Base-by-base conservation (phyloP, 2,113 vertebrate species). In the Ahaetulla prasina region DNA sequence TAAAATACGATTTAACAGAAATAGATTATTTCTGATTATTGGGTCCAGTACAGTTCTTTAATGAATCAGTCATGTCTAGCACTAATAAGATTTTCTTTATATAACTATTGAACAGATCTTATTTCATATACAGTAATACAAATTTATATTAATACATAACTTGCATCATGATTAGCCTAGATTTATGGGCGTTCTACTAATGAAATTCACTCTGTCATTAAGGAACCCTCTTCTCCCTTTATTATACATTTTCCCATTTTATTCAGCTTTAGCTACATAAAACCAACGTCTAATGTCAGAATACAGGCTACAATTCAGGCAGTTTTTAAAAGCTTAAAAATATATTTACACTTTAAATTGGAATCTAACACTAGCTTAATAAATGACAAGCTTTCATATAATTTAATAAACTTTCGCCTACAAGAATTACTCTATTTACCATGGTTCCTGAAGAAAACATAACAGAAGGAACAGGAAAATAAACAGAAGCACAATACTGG, bases 361-460 rank as follows among this genome's bases (percentile, higher is more conserved):
- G 89, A 35, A 35, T 25, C 85, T 63, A 89, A 92, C 35, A 85
- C 93, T 92, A 95, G 93, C 94, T 92, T 63, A 94, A 84, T 52
- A 93, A 94, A 96, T 85, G 89, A 95, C 39, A 95, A 94, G 94
- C 52, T 93, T 68, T 35, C 63, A 16, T 35, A 35, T 35, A 68
- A 63, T 63, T 63, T 92, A 97, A 96, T 96, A 92, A 98, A 97
- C 95, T 96, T 97, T 91, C 96, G 98, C 98, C 97, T 98, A 98
- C 98, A 93, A 95, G 97, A 97, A 97, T 97, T 97, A 96, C 97
- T 98, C 95, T 97, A 96, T 97, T 97, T 94, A 97, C 97, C 90
- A 96, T 95, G 95, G 97, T 95, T 98, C 97, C 98, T 3, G 98
- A 97, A 96, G 98, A 98, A 97, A 98, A 98, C 98, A 98, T 98